Evolutionary conservation across 2,888 invertebrate species (phyloP).

Genomic region (Ennomos fuscantarius): DNA sequence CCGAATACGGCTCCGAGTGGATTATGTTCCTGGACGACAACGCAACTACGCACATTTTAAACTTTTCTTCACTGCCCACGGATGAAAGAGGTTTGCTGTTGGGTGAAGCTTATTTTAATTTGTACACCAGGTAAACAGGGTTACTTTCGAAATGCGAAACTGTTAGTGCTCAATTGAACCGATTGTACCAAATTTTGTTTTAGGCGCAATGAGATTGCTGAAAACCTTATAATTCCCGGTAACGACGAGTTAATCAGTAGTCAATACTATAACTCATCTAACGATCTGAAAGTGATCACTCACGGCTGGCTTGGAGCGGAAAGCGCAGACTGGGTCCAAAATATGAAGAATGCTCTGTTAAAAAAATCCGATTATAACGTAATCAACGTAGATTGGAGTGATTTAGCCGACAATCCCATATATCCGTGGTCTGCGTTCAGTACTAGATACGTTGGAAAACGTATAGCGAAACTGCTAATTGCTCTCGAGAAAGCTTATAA

Average conservation of each 20-base stretch:
- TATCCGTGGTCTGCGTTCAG: slow-evolving; percentile 74
- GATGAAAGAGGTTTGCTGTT: slow-evolving; percentile 55
- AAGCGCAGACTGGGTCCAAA: slow-evolving; percentile 62
- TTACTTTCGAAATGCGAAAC: no score
- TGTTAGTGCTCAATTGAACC: no score
- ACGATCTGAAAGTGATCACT: slow-evolving; percentile 77
- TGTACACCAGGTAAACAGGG: slow-evolving; percentile 70
- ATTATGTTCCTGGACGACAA: slow-evolving; percentile 75
- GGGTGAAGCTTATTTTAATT: slow-evolving; percentile 74
- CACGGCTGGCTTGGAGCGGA: slow-evolving; percentile 83
- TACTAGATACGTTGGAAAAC: slow-evolving; percentile 74
- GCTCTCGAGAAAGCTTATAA: slow-evolving; percentile 51
- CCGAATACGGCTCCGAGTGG: slow-evolving; percentile 75
- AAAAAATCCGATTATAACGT: slow-evolving; percentile 76
- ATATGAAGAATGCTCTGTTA: slow-evolving; percentile 74
- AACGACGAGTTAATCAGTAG: slow-evolving; percentile 54
- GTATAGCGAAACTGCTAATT: slow-evolving; percentile 60
- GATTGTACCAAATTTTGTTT: slow-evolving; percentile 28
- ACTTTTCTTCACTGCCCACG: slow-evolving; percentile 65
- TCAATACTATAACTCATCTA: slow-evolving; percentile 66
- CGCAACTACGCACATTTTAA: slow-evolving; percentile 64
- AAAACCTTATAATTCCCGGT: slow-evolving; percentile 55
- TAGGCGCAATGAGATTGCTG: slow-evolving; percentile 63
- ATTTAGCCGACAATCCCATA: slow-evolving; percentile 63
- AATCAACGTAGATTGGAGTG: slow-evolving; percentile 78